These are phyloP conservation scores for Holacanthella duospinosa DNA, from an alignment of 2,888 invertebrate genomes.

Conservation along the genomic window DNA sequence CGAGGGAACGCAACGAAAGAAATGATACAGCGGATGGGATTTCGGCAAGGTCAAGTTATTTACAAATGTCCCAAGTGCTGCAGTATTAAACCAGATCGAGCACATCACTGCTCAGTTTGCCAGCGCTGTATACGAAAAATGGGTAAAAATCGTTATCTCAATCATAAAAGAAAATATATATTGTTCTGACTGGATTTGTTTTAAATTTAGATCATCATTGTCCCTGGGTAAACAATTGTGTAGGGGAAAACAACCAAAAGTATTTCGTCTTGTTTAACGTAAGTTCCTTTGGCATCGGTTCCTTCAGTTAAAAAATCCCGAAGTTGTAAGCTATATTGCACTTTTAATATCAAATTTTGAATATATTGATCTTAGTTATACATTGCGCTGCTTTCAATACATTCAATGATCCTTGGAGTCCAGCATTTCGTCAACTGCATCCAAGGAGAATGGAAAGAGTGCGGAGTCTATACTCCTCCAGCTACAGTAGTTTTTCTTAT, in stretches of 20 bases:
- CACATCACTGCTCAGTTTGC: constrained; percentile 91
- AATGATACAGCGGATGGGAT: constrained; percentile 86
- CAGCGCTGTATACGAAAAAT: constrained; percentile 75
- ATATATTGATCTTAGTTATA: constrained; percentile 86
- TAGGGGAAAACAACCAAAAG: constrained; percentile 98
- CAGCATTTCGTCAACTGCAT: constrained; percentile 91
- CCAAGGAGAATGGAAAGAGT: constrained; percentile 81
- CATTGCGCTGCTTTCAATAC: constrained; percentile 90
- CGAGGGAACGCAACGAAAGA: constrained; percentile 92
- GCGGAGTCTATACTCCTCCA: constrained; percentile 85
- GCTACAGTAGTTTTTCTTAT: constrained; percentile 85
- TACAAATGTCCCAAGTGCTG: constrained; percentile 95
- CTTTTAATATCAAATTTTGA: background rate
- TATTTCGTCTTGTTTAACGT: constrained; percentile 97
- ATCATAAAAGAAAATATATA: too few species aligned
- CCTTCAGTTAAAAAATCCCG: too few species aligned
- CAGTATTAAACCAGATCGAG: constrained; percentile 88
- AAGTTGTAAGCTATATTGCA: background rate
- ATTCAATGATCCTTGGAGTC: constrained; percentile 73
- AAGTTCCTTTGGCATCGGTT: too few species aligned
- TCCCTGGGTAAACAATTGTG: constrained; percentile 99
- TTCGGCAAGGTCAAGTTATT: constrained; percentile 80
- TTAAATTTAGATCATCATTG: constrained; percentile 43
- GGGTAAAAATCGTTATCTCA: constrained; percentile 44
- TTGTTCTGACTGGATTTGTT: too few species aligned